A percentile compares a stretch with the other conserved stretches of the same genome.
Evolutionary conservation across 1,140 invertebrate genomes (phyloP).

Genomic region (Camponotus pennsylvanicus): DNA sequence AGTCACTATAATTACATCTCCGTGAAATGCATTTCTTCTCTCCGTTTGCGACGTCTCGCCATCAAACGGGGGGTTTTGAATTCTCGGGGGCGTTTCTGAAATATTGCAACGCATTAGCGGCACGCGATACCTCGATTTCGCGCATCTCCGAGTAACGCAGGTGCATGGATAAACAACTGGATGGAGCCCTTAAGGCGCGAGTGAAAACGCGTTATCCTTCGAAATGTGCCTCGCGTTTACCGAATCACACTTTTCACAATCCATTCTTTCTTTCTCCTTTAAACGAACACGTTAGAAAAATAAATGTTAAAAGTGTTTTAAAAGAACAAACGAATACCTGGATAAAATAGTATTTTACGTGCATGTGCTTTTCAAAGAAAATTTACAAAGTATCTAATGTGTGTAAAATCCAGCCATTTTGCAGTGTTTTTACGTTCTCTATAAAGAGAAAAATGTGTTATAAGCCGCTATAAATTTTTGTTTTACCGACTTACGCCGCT

Average conservation of each 20-base stretch:
- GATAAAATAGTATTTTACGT: not conserved
- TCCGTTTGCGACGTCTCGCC: not conserved
- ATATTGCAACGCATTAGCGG: constrained; percentile 11
- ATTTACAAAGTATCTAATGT: not conserved
- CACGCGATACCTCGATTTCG: constrained; percentile 40
- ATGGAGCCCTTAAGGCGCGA: not conserved
- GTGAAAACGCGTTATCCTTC: constrained; percentile 1
- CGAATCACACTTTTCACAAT: not conserved
- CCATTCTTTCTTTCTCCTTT: not conserved
- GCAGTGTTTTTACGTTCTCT: not conserved
- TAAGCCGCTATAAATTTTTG: not conserved
- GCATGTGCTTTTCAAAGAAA: not conserved
- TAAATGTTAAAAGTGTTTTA: not conserved
- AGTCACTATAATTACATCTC: constrained; percentile 46
- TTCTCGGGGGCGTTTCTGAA: constrained; percentile 12
- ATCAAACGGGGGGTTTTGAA: too few relatives aligned
- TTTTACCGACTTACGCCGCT: not conserved
- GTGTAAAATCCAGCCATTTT: not conserved
- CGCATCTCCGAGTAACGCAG: not conserved
- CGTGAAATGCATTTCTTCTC: constrained; percentile 59
- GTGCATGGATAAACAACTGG: not conserved
- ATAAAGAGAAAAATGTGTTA: constrained; percentile 6
- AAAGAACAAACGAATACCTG: not conserved
- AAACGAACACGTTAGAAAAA: not conserved
- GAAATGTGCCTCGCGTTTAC: not conserved